A percentile compares a stretch with the other conserved stretches of the same genome.
These are phyloP conservation scores for Pangasius mekongensis DNA, from an alignment of 2,797 vertebrate genomes.

Conservation along the genomic window DNA sequence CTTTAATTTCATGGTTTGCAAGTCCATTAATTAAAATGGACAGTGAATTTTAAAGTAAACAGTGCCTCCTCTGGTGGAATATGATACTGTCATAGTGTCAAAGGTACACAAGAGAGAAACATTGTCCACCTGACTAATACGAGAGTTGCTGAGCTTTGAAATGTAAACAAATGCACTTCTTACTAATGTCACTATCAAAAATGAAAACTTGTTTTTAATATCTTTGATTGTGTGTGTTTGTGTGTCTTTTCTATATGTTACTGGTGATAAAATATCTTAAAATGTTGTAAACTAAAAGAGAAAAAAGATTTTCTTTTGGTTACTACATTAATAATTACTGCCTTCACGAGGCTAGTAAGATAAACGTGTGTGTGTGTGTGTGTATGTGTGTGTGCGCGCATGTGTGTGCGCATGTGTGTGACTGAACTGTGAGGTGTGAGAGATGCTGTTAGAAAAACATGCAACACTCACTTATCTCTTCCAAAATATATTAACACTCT, in stretches of 20 bases:
- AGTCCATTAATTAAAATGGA: not conserved
- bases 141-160: not conserved
- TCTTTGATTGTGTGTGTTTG: not conserved
- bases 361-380: not conserved
- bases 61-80: constrained; percentile 51
- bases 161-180: not conserved
- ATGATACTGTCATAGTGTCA: not conserved
- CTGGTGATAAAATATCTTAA: not conserved
- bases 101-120: not conserved
- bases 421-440: not conserved
- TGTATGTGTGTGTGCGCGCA: not conserved
- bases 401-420: not conserved
- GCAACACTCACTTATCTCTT: not conserved
- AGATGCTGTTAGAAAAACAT: constrained; percentile 1
- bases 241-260: not conserved
- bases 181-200: not conserved
- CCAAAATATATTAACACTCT: not conserved
- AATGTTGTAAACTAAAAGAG: not conserved
- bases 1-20: constrained; percentile 3
- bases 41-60: constrained; percentile 51
- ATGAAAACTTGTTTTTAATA: not conserved
- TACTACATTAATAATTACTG: not conserved
- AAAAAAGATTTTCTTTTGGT: not conserved
- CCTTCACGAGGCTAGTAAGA: no score
- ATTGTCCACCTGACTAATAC: not conserved